Base-by-base conservation (phyloP, 2,797 vertebrate species). In the Falco cherrug region DNA sequence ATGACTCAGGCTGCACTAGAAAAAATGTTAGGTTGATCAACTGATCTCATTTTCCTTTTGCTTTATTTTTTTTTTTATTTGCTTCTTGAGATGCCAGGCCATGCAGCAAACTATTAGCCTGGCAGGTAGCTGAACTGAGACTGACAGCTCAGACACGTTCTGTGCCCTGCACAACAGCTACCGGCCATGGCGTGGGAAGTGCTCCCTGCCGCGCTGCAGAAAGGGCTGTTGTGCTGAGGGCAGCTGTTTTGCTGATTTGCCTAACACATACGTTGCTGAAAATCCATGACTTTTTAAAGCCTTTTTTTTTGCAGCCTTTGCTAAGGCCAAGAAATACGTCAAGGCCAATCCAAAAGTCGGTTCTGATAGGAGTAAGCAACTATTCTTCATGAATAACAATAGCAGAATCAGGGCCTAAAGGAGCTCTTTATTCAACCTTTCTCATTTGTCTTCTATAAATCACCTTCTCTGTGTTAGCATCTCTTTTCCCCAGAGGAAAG, bases 401-500 rank as follows among this genome's bases (percentile, higher is more conserved):
- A 76, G 78, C 29, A 37, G 45, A 29, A 25, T 75, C 74, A 71
- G 50, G 21, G 9, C 33, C 45, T 89, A 79, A 93, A 69, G 74
- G 78, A 92, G 87, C 22, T 41, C 45, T 53, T 89, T 43, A 59
- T 50, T 61, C 50, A 81, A 57, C 51, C 17, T 91, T 80, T 80
- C 84, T 87, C 63, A 76, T 89, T 91, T 87, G 31, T 78, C 71
- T 67, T 67, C 71, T 60, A 29, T 89, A 75, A 95, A 91, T 95
- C 85, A 79, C 63, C 28, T 91, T 88, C 54, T 50, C 51, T 51
- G 61, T 8, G 7, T 7, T 82, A 54, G 31, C 70, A 59, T 25
- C 69, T 80, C 12, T 35, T 65, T 29, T 76, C 93, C 47, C 77
- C 56, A 54, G 88, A 84, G 88, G 59, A 50, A 54, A 75, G 35